phyloP scores from a whole-genome alignment of 2,888 invertebrate species.

The Agriopis aurantiaria region DNA sequence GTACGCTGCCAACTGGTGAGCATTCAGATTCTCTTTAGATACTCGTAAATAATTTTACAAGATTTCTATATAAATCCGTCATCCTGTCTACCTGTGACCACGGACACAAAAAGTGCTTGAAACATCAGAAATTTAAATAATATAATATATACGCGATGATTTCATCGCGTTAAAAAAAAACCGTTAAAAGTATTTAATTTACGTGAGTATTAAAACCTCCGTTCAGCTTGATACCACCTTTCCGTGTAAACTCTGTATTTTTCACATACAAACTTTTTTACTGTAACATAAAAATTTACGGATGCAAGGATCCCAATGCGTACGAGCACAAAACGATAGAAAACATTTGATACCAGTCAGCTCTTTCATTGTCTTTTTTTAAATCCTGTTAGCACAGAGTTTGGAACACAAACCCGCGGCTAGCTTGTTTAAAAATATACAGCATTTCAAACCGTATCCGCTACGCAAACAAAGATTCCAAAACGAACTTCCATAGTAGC shows the following conservation, averaged over 20 bases:
- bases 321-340: constrained; percentile 19
- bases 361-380: constrained; percentile 21
- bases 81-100: too few species aligned
- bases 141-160: too few species aligned
- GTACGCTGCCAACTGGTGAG: too few species aligned
- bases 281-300: constrained; percentile 17
- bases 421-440: constrained; percentile 44
- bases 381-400: constrained; percentile 30
- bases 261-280: constrained; percentile 48
- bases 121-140: too few species aligned
- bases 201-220: too few species aligned
- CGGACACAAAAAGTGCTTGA: too few species aligned
- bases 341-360: constrained; percentile 29
- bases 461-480: constrained; percentile 72
- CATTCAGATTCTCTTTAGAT: too few species aligned
- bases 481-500: constrained; percentile 65
- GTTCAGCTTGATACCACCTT: too few species aligned
- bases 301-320: constrained; percentile 21
- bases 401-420: constrained; percentile 52
- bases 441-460: constrained; percentile 40
- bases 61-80: too few species aligned
- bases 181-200: too few species aligned
- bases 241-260: constrained; percentile 13
- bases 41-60: too few species aligned
- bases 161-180: too few species aligned